Evolutionary conservation across 2,113 vertebrate species (phyloP), one percentile per base, ranked within the genome.

Genomic region (Perca flavescens): DNA sequence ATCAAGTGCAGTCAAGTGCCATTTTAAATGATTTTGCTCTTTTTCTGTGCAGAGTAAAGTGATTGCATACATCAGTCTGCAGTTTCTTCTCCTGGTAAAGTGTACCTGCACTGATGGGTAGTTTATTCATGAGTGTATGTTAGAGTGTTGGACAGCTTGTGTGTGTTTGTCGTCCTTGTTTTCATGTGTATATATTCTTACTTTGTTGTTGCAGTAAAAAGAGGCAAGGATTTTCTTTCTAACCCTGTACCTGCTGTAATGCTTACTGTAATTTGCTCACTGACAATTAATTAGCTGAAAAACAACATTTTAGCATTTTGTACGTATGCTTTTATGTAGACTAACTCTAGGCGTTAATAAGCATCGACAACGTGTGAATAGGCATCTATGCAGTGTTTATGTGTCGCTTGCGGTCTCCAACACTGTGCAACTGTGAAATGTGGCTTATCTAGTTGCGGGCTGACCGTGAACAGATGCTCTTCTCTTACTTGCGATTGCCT

Each of bases 391-490:
- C 57, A 57, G 73, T 60, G 47, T 82, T 63, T 25, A 49, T 65
- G 40, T 86, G 80, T 83, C 43, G 57, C 66, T 79, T 52, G 68
- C 28, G n/a, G 62, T 73, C 78, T 73, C 70, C 47, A 25, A 77
- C 70, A 84, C 57, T 64, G 73, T 53, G 56, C 25, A 82, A 83
- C 86, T 57, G 75, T 74, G 71, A 88, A 87, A 86, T 83, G 81
- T 46, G 50, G 70, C 87, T 80, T 67, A 75, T 82, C 80, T 72
- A 58, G 82, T 87, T 85, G 66, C 68, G 13, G 74, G 77, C 73
- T 84, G 90, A 94, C 92, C 88, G 87, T 76, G 84, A 91, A 88
- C 88, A 93, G 91, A 90, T 93, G 91, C 87, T 93, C 75, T 87
- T 85, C 80, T 87, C 86, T 88, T 92, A 85, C 88, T 88, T 80